A percentile compares a stretch with the other conserved stretches of the same genome.
phyloP scores from a whole-genome alignment of 2,113 vertebrate genomes.

The Emydocephalus ijimae region DNA sequence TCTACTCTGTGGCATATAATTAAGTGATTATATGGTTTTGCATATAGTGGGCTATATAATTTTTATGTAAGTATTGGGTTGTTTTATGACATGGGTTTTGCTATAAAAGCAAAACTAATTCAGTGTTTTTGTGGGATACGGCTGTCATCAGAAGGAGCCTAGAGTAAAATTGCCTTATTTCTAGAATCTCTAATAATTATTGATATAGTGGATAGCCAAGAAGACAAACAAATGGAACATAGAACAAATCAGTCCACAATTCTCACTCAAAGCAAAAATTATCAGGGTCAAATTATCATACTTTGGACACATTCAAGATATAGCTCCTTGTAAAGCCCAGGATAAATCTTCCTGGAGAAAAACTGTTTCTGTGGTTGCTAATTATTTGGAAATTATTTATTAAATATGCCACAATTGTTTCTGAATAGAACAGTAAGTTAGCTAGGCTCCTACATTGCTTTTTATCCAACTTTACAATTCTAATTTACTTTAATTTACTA shows the following conservation, averaged over 20 bases:
- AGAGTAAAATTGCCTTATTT: neutral
- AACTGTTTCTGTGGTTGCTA: neutral
- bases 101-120: neutral
- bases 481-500: neutral
- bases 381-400: neutral
- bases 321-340: neutral
- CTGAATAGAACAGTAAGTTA: neutral
- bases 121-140: neutral
- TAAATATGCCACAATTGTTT: neutral
- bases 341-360: neutral
- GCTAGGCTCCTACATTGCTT: neutral
- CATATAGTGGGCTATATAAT: conserved; percentile 13
- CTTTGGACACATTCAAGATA: neutral
- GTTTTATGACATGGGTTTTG: neutral
- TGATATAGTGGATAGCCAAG: neutral
- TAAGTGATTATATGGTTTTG: conserved; percentile 13
- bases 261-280: neutral
- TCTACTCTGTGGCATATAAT: conserved; percentile 11
- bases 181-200: neutral
- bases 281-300: neutral
- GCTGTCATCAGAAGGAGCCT: neutral
- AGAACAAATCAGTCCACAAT: neutral
- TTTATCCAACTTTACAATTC: neutral
- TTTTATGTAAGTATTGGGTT: conserved; percentile 1
- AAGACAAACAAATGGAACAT: neutral